Evolutionary conservation across 2,888 invertebrate genomes (phyloP).

Genomic region (Ormyrus thymus): DNA sequence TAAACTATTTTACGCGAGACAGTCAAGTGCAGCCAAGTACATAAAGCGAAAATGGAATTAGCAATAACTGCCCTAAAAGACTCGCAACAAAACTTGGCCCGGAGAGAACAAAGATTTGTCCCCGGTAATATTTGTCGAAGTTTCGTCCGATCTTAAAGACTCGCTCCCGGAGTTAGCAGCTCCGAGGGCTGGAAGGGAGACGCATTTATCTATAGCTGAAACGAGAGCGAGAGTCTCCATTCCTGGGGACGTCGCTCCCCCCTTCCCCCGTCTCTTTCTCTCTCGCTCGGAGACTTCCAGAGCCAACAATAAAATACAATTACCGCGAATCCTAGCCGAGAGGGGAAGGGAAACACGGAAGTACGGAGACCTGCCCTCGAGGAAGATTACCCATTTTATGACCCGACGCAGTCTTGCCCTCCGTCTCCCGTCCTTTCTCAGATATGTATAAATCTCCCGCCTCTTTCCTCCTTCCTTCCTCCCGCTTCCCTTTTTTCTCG

Average conservation of each 20-base stretch:
- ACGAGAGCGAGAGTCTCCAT: not conserved
- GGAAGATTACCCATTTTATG: constrained; percentile 66
- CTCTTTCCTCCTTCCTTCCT: constrained; percentile 11
- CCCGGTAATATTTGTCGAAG: too few relatives aligned
- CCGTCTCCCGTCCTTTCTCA: constrained; percentile 43
- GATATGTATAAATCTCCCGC: constrained; percentile 59
- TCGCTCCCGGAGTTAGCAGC: too few relatives aligned
- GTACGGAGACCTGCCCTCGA: constrained; percentile 53
- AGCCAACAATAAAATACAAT: constrained; percentile 63
- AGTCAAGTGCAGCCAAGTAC: too few relatives aligned
- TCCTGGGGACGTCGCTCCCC: not conserved
- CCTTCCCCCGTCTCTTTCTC: not conserved
- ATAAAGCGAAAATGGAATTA: too few relatives aligned
- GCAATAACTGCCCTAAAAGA: too few relatives aligned
- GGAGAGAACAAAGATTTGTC: too few relatives aligned
- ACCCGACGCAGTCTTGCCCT: constrained; percentile 51
- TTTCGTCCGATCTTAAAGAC: too few relatives aligned
- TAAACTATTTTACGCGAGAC: too few relatives aligned
- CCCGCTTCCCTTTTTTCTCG: not conserved
- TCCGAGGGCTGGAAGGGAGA: too few relatives aligned
- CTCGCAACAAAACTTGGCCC: too few relatives aligned
- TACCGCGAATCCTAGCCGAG: constrained; percentile 56
- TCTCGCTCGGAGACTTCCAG: constrained; percentile 42
- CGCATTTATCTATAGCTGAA: not conserved
- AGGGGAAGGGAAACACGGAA: constrained; percentile 44